phyloP scores from a whole-genome alignment of 2,888 invertebrate genomes.

The Ethmia dodecea region DNA sequence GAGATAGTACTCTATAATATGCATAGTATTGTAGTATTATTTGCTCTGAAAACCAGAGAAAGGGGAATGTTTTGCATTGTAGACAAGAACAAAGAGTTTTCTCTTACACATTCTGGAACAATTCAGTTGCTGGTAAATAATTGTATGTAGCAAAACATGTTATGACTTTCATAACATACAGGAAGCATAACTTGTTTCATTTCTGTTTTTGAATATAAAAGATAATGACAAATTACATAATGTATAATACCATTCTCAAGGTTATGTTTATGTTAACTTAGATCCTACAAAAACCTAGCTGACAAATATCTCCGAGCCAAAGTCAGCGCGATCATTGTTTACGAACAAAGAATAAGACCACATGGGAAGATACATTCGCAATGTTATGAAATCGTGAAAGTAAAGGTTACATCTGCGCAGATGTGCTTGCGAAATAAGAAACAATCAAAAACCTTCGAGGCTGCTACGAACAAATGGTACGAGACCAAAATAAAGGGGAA shows the following conservation, averaged over 20 bases:
- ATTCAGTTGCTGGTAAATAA: no score
- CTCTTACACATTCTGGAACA: no score
- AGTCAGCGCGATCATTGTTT: no score
- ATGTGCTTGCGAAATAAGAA: conserved; percentile 19
- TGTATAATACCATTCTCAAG: not conserved
- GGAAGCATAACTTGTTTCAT: no score
- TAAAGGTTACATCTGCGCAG: conserved; percentile 22
- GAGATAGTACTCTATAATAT: no score
- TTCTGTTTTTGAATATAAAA: no score
- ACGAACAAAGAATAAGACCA: conserved; percentile 14
- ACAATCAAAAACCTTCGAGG: conserved; percentile 1
- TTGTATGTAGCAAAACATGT: no score
- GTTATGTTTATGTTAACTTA: not conserved
- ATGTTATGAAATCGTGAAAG: conserved; percentile 39
- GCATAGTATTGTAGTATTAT: no score
- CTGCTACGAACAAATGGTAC: conserved; percentile 35
- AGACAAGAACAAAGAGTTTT: no score
- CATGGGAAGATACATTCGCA: conserved; percentile 21
- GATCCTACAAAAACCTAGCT: not conserved
- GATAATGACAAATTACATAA: not conserved
- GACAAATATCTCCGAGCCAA: not conserved
- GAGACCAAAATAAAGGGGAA: conserved; percentile 29
- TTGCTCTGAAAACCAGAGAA: no score
- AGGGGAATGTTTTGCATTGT: no score
- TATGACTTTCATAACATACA: no score